A percentile compares a stretch with the other conserved stretches of the same genome.
Conservation (phyloP, 2,797 vertebrate genomes). For the Enteromius argenteus region DNA sequence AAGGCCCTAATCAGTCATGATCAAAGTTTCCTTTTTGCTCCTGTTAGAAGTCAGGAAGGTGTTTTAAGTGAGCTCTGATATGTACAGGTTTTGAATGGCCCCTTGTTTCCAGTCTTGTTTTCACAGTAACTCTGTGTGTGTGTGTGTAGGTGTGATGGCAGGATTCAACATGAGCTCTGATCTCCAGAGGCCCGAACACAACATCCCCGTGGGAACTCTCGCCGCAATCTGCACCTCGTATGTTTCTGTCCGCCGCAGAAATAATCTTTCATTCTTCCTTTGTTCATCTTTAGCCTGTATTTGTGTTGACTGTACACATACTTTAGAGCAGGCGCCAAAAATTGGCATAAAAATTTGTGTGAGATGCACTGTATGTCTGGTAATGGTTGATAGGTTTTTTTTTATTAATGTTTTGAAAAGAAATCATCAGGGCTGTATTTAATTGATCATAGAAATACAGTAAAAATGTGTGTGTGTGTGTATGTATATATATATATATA, state of each 20-base stretch:
- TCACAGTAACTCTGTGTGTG: constrained; percentile 47
- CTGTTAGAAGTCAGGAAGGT: constrained; percentile 21
- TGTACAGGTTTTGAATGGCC: constrained; percentile 20
- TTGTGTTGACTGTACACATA: constrained; percentile 18
- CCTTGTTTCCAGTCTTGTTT: constrained; percentile 39
- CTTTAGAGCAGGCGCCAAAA: not conserved
- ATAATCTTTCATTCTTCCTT: constrained; percentile 9
- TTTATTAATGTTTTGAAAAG: not conserved
- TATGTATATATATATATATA: too few species aligned
- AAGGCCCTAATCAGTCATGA: not conserved
- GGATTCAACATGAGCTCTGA: constrained; percentile 99
- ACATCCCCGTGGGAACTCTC: constrained; percentile 93
- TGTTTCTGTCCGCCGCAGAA: constrained; percentile 66
- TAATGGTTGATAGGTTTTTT: too few species aligned
- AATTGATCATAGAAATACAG: not conserved
- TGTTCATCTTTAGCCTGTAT: not conserved
- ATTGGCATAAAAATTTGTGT: too few species aligned
- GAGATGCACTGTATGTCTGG: too few species aligned
- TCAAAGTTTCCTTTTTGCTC: not conserved
- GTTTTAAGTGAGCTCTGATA: constrained; percentile 15
- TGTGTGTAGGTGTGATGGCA: constrained; percentile 92
- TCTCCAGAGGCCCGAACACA: constrained; percentile 89
- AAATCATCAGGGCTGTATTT: not conserved
- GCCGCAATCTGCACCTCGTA: constrained; percentile 96
- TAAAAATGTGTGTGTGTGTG: too few species aligned